These are phyloP conservation scores for Brachycybe producta DNA, from an alignment of 2,888 invertebrate species.

Conservation along the genomic window DNA sequence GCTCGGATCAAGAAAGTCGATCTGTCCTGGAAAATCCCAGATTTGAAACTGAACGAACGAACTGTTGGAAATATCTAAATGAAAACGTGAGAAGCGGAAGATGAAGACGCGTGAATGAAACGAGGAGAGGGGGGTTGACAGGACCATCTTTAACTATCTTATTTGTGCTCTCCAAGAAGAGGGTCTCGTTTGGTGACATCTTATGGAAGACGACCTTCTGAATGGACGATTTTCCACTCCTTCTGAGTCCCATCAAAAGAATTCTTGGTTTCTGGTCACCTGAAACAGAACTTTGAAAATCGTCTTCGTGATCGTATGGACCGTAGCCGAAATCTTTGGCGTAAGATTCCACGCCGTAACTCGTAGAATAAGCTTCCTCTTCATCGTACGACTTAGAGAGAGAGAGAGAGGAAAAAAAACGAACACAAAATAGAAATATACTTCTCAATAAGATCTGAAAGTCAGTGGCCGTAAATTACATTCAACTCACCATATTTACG, in stretches of 20 bases:
- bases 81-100: not conserved
- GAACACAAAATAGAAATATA: not conserved
- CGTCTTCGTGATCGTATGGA: constrained; percentile 55
- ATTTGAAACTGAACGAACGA: constrained; percentile 99
- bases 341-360: constrained; percentile 53
- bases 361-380: constrained; percentile 27
- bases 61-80: constrained; percentile 76
- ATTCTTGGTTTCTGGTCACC: constrained; percentile 84
- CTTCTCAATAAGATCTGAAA: not conserved
- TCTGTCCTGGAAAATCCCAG: constrained; percentile 99
- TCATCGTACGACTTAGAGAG: constrained; percentile 22
- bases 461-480: not conserved
- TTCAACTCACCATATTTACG: not conserved
- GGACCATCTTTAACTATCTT: constrained; percentile 86
- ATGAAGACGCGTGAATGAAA: too few relatives aligned
- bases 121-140: too few relatives aligned
- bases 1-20: constrained; percentile 90
- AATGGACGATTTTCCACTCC: constrained; percentile 98
- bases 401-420: too few relatives aligned
- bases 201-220: constrained; percentile 99
- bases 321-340: constrained; percentile 89
- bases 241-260: constrained; percentile 82
- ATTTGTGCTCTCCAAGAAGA: constrained; percentile 95
- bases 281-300: constrained; percentile 36
- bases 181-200: constrained; percentile 98